Conservation (phyloP, 2,888 invertebrate species). For the Miltochrista miniata region DNA sequence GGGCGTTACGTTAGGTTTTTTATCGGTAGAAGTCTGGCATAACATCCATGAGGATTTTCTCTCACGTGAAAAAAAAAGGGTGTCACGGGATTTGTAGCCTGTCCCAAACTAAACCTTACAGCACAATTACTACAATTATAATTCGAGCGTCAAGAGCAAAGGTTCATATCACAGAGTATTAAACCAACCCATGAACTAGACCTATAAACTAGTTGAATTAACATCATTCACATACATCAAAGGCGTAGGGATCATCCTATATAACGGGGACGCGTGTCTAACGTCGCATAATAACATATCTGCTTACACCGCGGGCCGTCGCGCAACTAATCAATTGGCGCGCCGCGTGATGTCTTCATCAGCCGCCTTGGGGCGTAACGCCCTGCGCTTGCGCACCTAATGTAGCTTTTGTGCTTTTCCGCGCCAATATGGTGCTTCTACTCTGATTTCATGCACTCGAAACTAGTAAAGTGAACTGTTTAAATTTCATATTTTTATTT, state of each 20-base stretch:
- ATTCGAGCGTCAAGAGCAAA: neutral
- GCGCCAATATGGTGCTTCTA: constrained; percentile 36
- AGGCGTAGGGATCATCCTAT: constrained; percentile 33
- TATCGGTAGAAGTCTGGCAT: no score
- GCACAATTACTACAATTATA: neutral
- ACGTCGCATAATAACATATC: constrained; percentile 79
- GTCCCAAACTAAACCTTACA: no score
- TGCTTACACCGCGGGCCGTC: constrained; percentile 63
- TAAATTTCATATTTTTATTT: neutral
- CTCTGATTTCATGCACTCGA: constrained; percentile 35
- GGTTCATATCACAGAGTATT: neutral
- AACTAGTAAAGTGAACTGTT: constrained; percentile 19
- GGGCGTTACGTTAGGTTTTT: no score
- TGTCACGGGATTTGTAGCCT: no score
- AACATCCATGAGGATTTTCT: no score
- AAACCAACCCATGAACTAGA: neutral
- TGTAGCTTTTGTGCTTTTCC: constrained; percentile 35
- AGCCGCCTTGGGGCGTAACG: constrained; percentile 77
- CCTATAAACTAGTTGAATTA: constrained; percentile 33
- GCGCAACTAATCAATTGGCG: constrained; percentile 82
- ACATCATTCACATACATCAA: constrained; percentile 35
- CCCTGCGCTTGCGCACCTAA: constrained; percentile 65
- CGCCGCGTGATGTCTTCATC: constrained; percentile 82
- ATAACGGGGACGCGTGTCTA: constrained; percentile 71
- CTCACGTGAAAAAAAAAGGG: no score